These are phyloP conservation scores for Elephas maximus DNA, from an alignment of 2,113 vertebrate genomes.

Conservation along the genomic window DNA sequence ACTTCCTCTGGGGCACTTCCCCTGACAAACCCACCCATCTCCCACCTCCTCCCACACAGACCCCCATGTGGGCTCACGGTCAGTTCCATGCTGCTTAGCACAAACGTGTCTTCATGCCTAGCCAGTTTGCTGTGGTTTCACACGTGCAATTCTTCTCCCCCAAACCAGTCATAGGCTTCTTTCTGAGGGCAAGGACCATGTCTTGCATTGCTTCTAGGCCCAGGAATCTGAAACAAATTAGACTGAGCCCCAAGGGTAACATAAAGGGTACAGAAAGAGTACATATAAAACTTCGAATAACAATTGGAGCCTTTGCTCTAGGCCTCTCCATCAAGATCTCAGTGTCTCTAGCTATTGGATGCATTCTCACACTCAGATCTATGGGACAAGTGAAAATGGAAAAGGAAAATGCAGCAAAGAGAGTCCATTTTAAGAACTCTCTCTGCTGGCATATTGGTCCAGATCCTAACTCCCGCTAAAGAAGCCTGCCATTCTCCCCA, in stretches of 20 bases:
- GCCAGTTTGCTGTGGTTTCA: background rate
- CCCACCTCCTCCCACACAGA: background rate
- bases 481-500: background rate
- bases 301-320: background rate
- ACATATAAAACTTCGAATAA: background rate
- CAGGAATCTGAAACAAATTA: conserved; percentile 41
- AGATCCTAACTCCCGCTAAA: background rate
- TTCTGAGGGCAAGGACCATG: background rate
- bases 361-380: background rate
- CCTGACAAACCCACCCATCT: background rate
- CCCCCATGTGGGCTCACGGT: background rate
- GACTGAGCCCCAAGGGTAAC: conserved; percentile 12
- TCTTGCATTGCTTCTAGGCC: background rate
- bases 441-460: background rate
- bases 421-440: background rate
- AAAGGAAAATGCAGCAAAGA: background rate
- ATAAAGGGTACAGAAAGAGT: background rate
- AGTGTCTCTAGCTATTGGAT: background rate
- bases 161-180: background rate
- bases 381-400: conserved; percentile 34
- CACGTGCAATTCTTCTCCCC: background rate
- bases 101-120: background rate
- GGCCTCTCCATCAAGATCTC: background rate
- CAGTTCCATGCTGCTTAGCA: background rate
- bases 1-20: conserved; percentile 48